Evolutionary conservation across 1,140 invertebrate species (phyloP).

Genomic region (Doryteuthis pealeii): DNA sequence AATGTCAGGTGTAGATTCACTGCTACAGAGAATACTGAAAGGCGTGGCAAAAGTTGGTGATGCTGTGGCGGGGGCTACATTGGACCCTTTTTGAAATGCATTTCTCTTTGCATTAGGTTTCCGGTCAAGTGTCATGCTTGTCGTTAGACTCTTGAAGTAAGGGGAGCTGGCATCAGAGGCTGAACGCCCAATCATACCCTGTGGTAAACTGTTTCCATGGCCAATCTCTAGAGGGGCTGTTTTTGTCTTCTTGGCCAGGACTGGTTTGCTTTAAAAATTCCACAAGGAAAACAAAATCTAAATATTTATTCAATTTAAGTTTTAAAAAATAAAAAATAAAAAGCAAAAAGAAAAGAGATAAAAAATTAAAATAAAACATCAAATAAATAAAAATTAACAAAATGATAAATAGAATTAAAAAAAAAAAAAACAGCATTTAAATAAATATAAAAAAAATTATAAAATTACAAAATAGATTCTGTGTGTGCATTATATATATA

Average conservation of each 20-base stretch:
- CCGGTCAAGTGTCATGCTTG: conserved; percentile 50
- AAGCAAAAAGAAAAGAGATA: conserved; percentile 15
- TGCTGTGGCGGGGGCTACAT: not conserved
- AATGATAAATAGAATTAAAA: conserved; percentile 1
- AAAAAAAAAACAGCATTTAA: not conserved
- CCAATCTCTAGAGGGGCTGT: conserved; percentile 39
- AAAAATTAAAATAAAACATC: conserved; percentile 11
- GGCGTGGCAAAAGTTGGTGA: not conserved
- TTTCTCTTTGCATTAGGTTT: conserved; percentile 26
- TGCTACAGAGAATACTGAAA: not conserved
- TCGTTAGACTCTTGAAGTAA: conserved; percentile 47
- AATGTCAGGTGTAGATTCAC: not conserved
- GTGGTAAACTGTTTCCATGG: not conserved
- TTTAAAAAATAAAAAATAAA: not conserved
- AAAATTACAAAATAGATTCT: no score
- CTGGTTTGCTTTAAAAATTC: conserved; percentile 36
- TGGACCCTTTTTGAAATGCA: not conserved
- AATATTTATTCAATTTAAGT: not conserved
- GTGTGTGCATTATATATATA: no score
- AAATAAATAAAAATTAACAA: conserved; percentile 10
- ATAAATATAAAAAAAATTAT: no score
- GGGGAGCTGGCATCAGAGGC: conserved; percentile 26
- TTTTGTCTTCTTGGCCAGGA: conserved; percentile 49
- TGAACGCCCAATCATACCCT: not conserved
- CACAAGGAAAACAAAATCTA: not conserved